Evolutionary conservation across 2,888 invertebrate genomes (phyloP).

Genomic region (Dexiosoma caninum): DNA sequence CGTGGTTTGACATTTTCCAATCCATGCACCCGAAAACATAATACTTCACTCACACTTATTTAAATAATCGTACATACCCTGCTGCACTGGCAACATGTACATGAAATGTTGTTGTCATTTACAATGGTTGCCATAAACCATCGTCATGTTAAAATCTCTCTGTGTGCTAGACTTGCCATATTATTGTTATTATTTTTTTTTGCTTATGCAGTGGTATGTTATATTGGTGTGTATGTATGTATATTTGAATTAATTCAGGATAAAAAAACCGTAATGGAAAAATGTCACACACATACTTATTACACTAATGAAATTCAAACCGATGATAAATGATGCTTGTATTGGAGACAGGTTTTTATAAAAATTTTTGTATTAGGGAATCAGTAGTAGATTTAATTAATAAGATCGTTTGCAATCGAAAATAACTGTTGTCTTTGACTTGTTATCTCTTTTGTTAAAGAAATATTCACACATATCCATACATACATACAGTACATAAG

Average conservation of each 20-base stretch:
- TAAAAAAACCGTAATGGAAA: background rate
- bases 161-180: background rate
- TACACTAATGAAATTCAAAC: constrained; percentile 39
- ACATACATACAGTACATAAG: too few relatives aligned
- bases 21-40: background rate
- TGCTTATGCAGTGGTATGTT: background rate
- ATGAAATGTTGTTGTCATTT: constrained; percentile 48
- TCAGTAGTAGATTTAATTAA: constrained; percentile 34
- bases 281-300: constrained; percentile 47
- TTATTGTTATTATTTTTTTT: background rate
- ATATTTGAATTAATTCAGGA: background rate
- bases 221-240: too few relatives aligned
- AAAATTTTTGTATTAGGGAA: background rate
- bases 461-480: too few relatives aligned
- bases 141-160: constrained; percentile 23
- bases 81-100: too few relatives aligned
- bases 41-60: background rate
- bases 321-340: constrained; percentile 56
- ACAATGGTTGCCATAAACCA: constrained; percentile 46
- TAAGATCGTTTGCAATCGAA: constrained; percentile 23
- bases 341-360: background rate
- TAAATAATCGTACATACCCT: too few relatives aligned
- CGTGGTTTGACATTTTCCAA: constrained; percentile 55
- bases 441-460: background rate
- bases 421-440: background rate